Conservation (phyloP, 2,113 vertebrate genomes). For the Sula dactylatra region DNA sequence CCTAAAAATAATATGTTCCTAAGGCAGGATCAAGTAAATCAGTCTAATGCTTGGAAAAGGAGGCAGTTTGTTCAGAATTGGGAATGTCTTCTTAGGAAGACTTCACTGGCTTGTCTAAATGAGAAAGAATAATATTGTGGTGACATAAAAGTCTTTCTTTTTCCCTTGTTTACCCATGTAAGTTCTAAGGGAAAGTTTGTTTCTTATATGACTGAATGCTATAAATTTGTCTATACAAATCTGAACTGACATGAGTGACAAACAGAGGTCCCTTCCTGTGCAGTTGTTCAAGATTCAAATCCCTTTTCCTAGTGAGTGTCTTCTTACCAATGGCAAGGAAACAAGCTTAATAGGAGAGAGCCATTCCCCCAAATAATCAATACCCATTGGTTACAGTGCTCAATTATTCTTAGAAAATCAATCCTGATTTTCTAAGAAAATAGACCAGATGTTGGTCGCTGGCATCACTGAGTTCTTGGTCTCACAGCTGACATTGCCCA, state of each 20-base stretch:
- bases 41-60: neutral
- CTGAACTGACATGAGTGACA: neutral
- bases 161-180: neutral
- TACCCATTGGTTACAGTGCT: neutral
- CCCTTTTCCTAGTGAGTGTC: neutral
- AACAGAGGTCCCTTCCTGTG: neutral
- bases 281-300: neutral
- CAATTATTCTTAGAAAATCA: neutral
- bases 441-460: neutral
- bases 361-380: neutral
- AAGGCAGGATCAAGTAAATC: neutral
- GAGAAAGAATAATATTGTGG: neutral
- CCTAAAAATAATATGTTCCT: neutral
- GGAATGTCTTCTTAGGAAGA: neutral
- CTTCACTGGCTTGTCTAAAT: neutral
- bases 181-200: neutral
- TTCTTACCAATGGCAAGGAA: neutral
- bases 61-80: neutral
- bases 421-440: conserved; percentile 25
- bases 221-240: neutral
- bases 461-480: neutral
- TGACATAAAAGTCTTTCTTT: neutral
- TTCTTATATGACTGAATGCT: neutral
- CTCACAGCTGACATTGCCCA: neutral
- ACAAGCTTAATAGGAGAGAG: neutral